A percentile compares a stretch with the other conserved stretches of the same genome.
Evolutionary conservation across 2,888 invertebrate species (phyloP).

Genomic region (Andrena hattorfiana): DNA sequence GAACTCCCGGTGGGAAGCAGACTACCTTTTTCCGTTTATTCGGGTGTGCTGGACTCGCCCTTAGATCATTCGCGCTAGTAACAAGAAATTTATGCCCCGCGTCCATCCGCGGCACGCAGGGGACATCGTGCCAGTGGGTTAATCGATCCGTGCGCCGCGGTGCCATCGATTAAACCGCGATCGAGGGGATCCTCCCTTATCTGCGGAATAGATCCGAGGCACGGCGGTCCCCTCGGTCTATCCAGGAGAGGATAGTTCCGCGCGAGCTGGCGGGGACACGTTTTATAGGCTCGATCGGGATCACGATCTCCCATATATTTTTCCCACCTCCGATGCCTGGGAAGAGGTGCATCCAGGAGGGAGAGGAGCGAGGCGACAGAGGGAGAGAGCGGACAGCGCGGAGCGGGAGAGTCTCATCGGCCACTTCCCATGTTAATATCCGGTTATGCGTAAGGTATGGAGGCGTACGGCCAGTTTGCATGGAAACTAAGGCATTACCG

Average conservation of each 20-base stretch:
- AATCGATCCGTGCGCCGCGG: slow-evolving; percentile 46
- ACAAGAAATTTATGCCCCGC: too few relatives aligned
- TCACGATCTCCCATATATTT: slow-evolving; percentile 73
- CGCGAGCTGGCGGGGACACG: slow-evolving; percentile 59
- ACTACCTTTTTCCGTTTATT: too few relatives aligned
- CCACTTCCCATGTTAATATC: slow-evolving; percentile 84
- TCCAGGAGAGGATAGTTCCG: slow-evolving; percentile 39
- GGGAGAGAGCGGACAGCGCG: neutral
- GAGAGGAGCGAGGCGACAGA: slow-evolving; percentile 7
- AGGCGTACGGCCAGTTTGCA: slow-evolving; percentile 83
- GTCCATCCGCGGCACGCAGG: neutral
- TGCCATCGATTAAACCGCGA: slow-evolving; percentile 60
- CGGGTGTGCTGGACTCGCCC: too few relatives aligned
- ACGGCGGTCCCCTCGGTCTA: slow-evolving; percentile 28
- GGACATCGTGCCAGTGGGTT: neutral
- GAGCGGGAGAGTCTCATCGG: slow-evolving; percentile 73
- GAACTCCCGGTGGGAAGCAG: slow-evolving; percentile 55
- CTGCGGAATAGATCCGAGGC: slow-evolving; percentile 59
- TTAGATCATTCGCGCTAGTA: too few relatives aligned
- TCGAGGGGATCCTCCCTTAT: slow-evolving; percentile 57
- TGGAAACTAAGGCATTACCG: slow-evolving; percentile 84
- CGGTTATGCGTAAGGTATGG: slow-evolving; percentile 84
- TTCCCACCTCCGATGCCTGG: slow-evolving; percentile 46
- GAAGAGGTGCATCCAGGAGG: slow-evolving; percentile 11
- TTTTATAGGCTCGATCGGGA: slow-evolving; percentile 71